Conservation (phyloP, 2,797 vertebrate genomes). For the Epinephelus coioides region DNA sequence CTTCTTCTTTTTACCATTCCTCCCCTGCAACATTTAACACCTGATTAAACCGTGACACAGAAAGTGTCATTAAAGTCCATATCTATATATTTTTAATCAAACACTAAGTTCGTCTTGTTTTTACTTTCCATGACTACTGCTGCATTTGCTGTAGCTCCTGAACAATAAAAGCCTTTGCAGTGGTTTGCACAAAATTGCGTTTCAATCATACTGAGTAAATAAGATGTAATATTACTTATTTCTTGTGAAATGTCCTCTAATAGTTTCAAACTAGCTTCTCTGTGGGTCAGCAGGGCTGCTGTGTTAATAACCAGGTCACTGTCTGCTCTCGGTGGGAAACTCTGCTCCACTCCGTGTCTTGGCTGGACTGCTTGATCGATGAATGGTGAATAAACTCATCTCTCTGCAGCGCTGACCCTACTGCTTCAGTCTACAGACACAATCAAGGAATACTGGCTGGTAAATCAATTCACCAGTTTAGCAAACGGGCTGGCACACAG, state of each 20-base stretch:
- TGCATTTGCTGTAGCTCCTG: not conserved
- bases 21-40: not conserved
- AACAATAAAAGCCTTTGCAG: conserved; percentile 13
- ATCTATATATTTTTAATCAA: conserved; percentile 16
- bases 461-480: conserved; percentile 66
- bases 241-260: conserved; percentile 2
- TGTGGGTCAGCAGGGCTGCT: conserved; percentile 38
- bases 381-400: conserved; percentile 81
- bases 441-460: conserved; percentile 69
- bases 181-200: not conserved
- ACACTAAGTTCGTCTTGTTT: not conserved
- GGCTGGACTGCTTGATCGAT: conserved; percentile 77
- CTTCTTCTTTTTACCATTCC: not conserved
- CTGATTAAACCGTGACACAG: conserved; percentile 23
- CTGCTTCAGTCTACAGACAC: conserved; percentile 71
- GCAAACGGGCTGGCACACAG: conserved; percentile 46
- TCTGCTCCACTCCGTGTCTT: conserved; percentile 66
- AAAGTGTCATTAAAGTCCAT: conserved; percentile 7
- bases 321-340: conserved; percentile 60
- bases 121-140: not conserved
- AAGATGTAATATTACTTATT: not conserved
- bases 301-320: conserved; percentile 68
- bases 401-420: conserved; percentile 67
- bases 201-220: not conserved
- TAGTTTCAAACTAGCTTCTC: conserved; percentile 9